These are phyloP conservation scores for Neolamprologus toae DNA, from an alignment of 2,113 vertebrate genomes.

Conservation along the genomic window DNA sequence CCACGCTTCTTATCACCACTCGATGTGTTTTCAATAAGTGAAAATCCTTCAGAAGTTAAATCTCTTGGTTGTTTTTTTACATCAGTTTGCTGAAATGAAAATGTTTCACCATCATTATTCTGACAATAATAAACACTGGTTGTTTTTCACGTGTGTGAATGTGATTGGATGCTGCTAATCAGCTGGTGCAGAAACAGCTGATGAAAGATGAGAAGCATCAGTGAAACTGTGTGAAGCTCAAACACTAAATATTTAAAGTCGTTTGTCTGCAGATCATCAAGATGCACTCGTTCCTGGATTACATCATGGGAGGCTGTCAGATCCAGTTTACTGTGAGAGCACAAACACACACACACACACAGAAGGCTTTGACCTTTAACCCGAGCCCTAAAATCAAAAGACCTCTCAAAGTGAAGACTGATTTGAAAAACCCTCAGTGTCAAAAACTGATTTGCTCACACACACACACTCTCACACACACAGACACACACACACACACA, in stretches of 20 bases:
- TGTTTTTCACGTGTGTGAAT: fast-evolving
- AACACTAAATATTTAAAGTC: neutral
- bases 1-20: neutral
- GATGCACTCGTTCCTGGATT: slow-evolving; percentile 99
- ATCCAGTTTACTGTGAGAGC: slow-evolving; percentile 97
- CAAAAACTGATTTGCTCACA: too few species aligned
- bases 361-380: too few species aligned
- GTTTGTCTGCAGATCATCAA: slow-evolving; percentile 84
- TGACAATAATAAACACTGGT: neutral
- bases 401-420: too few species aligned
- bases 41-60: neutral
- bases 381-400: too few species aligned
- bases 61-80: neutral
- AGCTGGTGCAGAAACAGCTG: neutral
- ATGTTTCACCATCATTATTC: neutral
- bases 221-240: neutral
- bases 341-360: neutral
- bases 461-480: fast-evolving
- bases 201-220: neutral
- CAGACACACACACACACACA: fast-evolving
- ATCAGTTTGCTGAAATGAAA: neutral
- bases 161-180: neutral
- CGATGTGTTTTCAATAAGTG: neutral
- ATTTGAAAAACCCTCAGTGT: too few species aligned
- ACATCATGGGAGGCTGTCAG: slow-evolving; percentile 99